Evolutionary conservation across 2,113 vertebrate genomes (phyloP), one percentile per base, ranked within the genome.

Genomic region (Rhinolophus sinicus): DNA sequence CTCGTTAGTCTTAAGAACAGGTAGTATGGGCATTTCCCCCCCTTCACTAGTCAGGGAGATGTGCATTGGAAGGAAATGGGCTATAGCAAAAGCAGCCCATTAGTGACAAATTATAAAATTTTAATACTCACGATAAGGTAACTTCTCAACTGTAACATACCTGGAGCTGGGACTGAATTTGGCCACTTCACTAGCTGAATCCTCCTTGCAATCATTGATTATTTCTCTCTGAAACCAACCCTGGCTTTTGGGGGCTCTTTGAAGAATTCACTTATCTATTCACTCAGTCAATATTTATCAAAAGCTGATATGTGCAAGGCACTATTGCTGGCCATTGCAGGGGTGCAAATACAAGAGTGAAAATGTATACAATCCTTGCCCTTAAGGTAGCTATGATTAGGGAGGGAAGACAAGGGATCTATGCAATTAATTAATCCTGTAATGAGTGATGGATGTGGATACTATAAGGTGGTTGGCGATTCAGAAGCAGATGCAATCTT

Each of bases 211-310:
- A 11, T 56, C n/a, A 80, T 64, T 81, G 35, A 73, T 89, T 67
- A 62, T 30, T 97, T 90, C 35, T 84, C 64, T 73, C 54, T 86
- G 54, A 62, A 75, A 93, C 78, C 82, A 89, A 35, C 30, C 8
- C 5, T 92, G 44, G 21, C 30, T 93, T 76, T 77, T 65, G 12
- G 77, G 28, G n/a, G 69, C 19, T 88, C 88, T 73, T 95, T 83
- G 35, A 82, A 65, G 6, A 83, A 21, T 95, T 96, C 40, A 64
- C 78, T 95, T 83, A 92, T 90, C 64, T 62, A 76, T 78, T 56
- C 6, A 52, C 30, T 78, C 18, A 52, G 87, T 93, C 87, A 97
- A 1, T 92, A 89, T 80, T 83, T 92, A 97, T 78, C 0, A n/a
- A 95, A 16, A 77, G 14, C 33, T 93, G 26, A 33, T 96, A 3